These are phyloP conservation scores for Ectropis crepuscularia DNA, from an alignment of 2,888 invertebrate genomes.

Conservation along the genomic window DNA sequence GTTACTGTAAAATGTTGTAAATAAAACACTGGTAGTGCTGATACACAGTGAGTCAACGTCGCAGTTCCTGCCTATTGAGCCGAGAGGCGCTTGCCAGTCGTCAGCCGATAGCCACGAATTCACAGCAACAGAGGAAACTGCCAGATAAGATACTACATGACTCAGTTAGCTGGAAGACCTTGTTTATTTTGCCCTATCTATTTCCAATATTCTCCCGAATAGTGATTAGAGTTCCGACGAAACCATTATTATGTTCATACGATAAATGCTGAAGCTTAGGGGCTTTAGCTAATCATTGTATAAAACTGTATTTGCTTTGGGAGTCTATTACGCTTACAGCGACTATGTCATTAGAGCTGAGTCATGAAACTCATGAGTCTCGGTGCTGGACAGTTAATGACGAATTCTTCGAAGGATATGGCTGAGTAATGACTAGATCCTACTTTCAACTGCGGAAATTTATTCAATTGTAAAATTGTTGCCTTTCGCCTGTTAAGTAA, in stretches of 20 bases:
- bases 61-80: conserved; percentile 29
- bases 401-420: conserved; percentile 65
- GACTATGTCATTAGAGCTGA: conserved; percentile 66
- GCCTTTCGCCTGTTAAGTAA: conserved; percentile 9
- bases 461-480: conserved; percentile 11
- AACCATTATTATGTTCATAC: conserved; percentile 16
- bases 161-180: conserved; percentile 54
- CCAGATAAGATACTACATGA: conserved; percentile 63
- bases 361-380: conserved; percentile 55
- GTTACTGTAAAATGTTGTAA: no score
- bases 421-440: conserved; percentile 49
- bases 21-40: not conserved
- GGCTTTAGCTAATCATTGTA: conserved; percentile 48
- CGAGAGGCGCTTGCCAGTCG: conserved; percentile 40
- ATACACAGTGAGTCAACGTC: conserved; percentile 35
- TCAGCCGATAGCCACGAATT: conserved; percentile 45
- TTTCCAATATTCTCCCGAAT: conserved; percentile 29
- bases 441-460: conserved; percentile 50
- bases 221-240: conserved; percentile 18
- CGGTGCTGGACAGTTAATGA: conserved; percentile 61
- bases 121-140: conserved; percentile 55
- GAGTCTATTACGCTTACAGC: conserved; percentile 54
- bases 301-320: conserved; percentile 62
- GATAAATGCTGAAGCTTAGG: conserved; percentile 41
- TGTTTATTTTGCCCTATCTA: conserved; percentile 49